Evolutionary conservation across 2,113 vertebrate species (phyloP), one percentile per base, ranked within the genome.

Genomic region (Scophthalmus maximus): DNA sequence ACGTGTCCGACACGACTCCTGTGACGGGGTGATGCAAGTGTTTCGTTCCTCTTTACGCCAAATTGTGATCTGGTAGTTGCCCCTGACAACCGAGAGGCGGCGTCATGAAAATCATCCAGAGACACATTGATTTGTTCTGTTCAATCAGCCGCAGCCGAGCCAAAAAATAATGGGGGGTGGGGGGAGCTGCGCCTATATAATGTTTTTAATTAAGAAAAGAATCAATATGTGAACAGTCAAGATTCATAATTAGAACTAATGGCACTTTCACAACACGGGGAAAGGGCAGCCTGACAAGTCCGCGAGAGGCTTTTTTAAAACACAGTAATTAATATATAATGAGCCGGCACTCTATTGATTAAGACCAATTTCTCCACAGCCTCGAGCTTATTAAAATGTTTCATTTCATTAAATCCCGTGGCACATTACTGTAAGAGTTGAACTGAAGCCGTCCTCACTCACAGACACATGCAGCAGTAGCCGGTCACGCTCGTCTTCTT

Each of bases 171-270:
- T 60, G 17, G 34, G 42, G n/a, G n/a, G n/a, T n/a, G n/a, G n/a
- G n/a, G n/a, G 29, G 26, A 38, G 29, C 56, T n/a, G 11, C 29
- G 38, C 62, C 71, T 40, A 76, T 61, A 57, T 55, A 62, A 32
- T 53, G 49, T 61, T 75, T 80, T 53, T 82, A 82, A 80, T 85
- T 79, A 73, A 63, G 64, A 62, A 11, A 22, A 66, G 17, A 81
- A 59, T 83, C 74, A 22, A 81, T 78, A 61, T 53, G 61, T 59
- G 53, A 76, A 72, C 68, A 59, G 60, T 32, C 18, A 3, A n/a
- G 63, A 70, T 65, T 84, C 65, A 73, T 84, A 80, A 82, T 82
- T 72, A 68, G 53, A 53, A 76, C 46, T 68, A 65, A 82, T 74
- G 78, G 25, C 49, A 7, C 53, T 74, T 83, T 62, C 68, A 63